A percentile compares a stretch with the other conserved stretches of the same genome.
phyloP scores from a whole-genome alignment of 2,797 vertebrate species.

The Liasis olivaceus region DNA sequence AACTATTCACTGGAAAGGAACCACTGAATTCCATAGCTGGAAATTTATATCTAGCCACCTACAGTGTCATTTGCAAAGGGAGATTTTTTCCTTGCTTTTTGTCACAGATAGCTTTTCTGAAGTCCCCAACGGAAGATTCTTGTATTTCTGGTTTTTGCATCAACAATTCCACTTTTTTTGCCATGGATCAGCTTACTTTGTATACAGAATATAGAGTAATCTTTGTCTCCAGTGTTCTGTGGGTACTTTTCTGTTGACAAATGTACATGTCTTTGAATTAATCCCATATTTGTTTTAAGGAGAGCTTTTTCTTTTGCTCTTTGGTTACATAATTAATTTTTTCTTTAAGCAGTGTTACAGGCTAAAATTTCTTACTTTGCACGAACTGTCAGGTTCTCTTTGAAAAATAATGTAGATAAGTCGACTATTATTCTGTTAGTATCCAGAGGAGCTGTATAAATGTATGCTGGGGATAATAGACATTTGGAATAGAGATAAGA shows the following conservation, averaged over 20 bases:
- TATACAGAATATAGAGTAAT: not conserved
- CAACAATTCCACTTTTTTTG: not conserved
- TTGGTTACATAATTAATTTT: not conserved
- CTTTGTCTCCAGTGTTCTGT: not conserved
- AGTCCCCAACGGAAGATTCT: not conserved
- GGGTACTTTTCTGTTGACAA: not conserved
- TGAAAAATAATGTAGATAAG: slow-evolving; percentile 13
- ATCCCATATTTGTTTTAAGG: not conserved
- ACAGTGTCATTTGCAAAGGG: not conserved
- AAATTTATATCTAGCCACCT: not conserved
- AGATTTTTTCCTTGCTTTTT: not conserved
- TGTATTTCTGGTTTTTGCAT: not conserved
- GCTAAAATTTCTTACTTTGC: not conserved
- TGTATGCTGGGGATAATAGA: not conserved
- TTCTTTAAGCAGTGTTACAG: not conserved
- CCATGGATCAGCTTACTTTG: not conserved
- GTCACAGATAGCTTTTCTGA: not conserved
- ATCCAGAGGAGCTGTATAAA: not conserved
- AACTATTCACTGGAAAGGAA: not conserved
- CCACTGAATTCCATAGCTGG: not conserved
- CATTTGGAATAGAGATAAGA: not conserved
- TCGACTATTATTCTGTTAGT: not conserved
- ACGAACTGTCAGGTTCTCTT: not conserved
- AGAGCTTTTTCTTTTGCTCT: not conserved
- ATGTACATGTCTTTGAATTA: not conserved